These are phyloP conservation scores for Procambarus virginalis DNA, from an alignment of 1,140 invertebrate genomes.

Conservation along the genomic window DNA sequence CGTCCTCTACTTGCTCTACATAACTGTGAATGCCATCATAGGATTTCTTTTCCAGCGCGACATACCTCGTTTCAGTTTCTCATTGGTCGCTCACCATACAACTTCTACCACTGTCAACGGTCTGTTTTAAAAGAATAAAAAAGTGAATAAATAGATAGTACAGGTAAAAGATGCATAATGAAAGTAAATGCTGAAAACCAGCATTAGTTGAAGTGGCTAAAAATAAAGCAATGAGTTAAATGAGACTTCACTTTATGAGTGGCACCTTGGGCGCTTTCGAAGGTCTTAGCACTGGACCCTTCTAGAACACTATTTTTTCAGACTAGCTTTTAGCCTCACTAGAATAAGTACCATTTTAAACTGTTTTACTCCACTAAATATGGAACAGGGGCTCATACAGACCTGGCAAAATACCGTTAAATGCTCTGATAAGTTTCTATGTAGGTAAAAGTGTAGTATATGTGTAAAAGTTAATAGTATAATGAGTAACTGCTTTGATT, in stretches of 20 bases:
- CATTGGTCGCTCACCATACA: background rate
- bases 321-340: no score
- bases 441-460: no score
- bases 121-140: conserved; percentile 3
- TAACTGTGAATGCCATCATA: conserved; percentile 69
- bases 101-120: background rate
- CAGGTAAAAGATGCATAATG: background rate
- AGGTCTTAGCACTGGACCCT: no score
- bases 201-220: background rate
- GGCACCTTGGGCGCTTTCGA: background rate
- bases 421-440: no score
- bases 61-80: conserved; percentile 38
- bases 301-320: no score
- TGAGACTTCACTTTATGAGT: background rate
- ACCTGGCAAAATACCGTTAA: no score
- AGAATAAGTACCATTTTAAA: background rate
- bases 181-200: background rate
- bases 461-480: no score
- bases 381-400: background rate
- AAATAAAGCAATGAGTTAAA: background rate
- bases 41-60: conserved; percentile 58
- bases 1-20: conserved; percentile 68
- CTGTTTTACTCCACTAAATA: background rate
- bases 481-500: no score
- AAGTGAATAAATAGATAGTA: no score